Conservation (phyloP, 1,140 invertebrate genomes). For the Stegodyphus dumicola region DNA sequence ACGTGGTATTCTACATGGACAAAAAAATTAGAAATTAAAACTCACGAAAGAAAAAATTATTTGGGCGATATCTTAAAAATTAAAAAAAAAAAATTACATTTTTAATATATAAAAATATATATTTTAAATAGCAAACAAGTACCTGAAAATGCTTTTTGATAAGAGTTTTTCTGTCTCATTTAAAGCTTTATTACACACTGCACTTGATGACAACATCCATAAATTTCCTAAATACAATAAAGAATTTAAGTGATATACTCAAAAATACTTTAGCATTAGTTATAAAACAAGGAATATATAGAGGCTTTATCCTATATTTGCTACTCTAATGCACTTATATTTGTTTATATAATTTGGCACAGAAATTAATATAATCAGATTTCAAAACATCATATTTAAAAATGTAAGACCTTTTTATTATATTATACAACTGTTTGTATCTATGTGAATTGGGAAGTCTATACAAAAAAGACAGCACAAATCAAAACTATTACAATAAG, state of each 20-base stretch:
- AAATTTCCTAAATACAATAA: slow-evolving; percentile 28
- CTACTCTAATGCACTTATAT: not conserved
- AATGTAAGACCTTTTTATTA: not conserved
- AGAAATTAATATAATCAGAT: no score
- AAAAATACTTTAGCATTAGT: not conserved
- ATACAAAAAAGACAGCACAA: not conserved
- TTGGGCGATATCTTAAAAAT: no score
- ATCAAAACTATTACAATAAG: not conserved
- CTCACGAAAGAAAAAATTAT: not conserved
- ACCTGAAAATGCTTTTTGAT: slow-evolving; percentile 37
- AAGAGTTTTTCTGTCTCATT: slow-evolving; percentile 8
- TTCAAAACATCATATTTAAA: no score
- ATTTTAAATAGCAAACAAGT: not conserved
- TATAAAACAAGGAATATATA: not conserved
- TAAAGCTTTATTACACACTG: slow-evolving; percentile 11
- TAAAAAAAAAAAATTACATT: not conserved
- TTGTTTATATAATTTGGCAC: no score
- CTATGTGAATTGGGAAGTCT: not conserved
- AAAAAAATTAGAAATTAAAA: not conserved
- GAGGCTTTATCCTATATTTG: not conserved
- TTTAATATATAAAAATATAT: not conserved
- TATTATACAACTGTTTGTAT: not conserved
- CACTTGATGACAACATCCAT: slow-evolving; percentile 36
- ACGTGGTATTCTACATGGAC: slow-evolving; percentile 14
- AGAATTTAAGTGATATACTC: not conserved